Base-by-base conservation (phyloP, 2,888 invertebrate species). In the Apantesis nais region DNA sequence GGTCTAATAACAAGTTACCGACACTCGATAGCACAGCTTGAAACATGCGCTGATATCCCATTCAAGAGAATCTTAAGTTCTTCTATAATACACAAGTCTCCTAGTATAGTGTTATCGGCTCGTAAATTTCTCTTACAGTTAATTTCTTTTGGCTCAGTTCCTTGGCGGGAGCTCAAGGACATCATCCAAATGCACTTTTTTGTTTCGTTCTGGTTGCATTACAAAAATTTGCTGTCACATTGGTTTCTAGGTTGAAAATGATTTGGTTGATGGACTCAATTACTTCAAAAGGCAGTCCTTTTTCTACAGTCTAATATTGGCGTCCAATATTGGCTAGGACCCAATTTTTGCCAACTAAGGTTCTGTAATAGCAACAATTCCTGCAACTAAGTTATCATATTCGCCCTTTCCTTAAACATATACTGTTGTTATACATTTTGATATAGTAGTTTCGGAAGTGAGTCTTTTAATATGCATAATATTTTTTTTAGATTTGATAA, bases 291-390 rank as follows among this genome's bases (percentile, higher is more conserved):
- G 89, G 86, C 87, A 84, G 81, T 82, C 87, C 86, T 73, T 89
- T 86, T 85, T 85, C 79, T 89, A 87, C 85, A 88, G 84, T 91
- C 93, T 92, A n/a, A n/a, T n/a, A n/a, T n/a, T n/a, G n/a, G 91
- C 92, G 90, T 83, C 75, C 74, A 76, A 80, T 70, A 81, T 86
- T 92, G 92, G 93, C 93, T 81, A 79, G 83, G 81, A 79, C 89
- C 92, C 92, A 93, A 92, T 88, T 89, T 88, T 86, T 84, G 84
- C 86, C 84, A 82, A 86, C 85, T 88, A 85, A 81, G 89, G 89
- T 76, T 83, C 75, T 85, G 82, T 83, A 85, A 79, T 85, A 77
- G 83, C 83, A 83, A 79, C 84, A 79, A 84, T 82, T 83, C 81
- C 81, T 71, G 74, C 74, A 72, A 84, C 85, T 70, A 68, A 52